phyloP scores from a whole-genome alignment of 2,888 invertebrate species.

The Eupsilia transversa region DNA sequence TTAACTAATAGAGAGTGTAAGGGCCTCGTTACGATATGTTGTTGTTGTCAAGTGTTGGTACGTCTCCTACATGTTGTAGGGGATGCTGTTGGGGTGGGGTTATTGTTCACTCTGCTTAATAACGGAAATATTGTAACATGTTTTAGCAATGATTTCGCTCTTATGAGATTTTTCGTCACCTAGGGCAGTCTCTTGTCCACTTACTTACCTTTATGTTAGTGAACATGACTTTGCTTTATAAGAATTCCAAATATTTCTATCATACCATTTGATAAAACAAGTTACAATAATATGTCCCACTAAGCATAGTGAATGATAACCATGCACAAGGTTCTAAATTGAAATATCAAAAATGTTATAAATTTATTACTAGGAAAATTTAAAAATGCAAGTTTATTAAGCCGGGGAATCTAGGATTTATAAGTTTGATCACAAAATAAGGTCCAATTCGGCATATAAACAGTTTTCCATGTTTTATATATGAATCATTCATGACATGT shows the following conservation, averaged over 20 bases:
- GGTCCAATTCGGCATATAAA: constrained; percentile 81
- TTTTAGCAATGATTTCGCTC: constrained; percentile 1
- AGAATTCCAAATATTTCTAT: not conserved
- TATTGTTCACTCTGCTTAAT: constrained; percentile 53
- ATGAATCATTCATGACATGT: constrained; percentile 68
- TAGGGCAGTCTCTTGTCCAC: constrained; percentile 9
- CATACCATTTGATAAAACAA: not conserved
- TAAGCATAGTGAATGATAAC: constrained; percentile 66
- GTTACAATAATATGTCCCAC: constrained; percentile 11
- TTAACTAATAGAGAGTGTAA: constrained; percentile 70
- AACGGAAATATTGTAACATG: not conserved
- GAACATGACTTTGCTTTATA: constrained; percentile 15
- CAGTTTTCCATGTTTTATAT: constrained; percentile 70
- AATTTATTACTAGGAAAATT: constrained; percentile 70
- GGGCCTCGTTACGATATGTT: constrained; percentile 68
- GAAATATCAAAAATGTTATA: constrained; percentile 75
- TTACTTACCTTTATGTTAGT: constrained; percentile 1
- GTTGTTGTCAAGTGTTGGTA: constrained; percentile 67
- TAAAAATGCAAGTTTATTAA: constrained; percentile 70
- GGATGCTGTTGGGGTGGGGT: constrained; percentile 39
- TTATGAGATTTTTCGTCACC: constrained; percentile 1
- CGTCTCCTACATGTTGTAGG: constrained; percentile 50
- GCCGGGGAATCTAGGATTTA: constrained; percentile 74
- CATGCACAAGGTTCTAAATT: constrained; percentile 71
- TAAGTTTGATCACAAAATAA: constrained; percentile 74